phyloP scores from a whole-genome alignment of 2,113 vertebrate genomes.

The Percopsis transmontana region DNA sequence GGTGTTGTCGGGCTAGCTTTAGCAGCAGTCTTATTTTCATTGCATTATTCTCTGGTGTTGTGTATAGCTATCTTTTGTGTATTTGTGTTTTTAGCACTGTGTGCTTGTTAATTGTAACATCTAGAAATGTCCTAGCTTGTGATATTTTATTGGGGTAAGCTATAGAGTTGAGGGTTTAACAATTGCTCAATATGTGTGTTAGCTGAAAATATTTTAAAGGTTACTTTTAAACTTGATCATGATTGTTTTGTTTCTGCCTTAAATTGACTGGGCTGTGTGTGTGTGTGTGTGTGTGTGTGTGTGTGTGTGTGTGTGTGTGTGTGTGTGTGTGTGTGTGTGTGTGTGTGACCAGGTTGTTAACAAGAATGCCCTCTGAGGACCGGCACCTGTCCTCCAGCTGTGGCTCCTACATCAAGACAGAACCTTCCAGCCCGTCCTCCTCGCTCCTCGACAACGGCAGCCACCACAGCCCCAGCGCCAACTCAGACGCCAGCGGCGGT shows the following conservation, averaged over 20 bases:
- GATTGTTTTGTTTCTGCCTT: not conserved
- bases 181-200: too few relatives aligned
- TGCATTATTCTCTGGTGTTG: constrained; percentile 1
- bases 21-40: constrained; percentile 17
- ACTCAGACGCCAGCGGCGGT: constrained; percentile 90
- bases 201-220: too few relatives aligned
- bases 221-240: not conserved
- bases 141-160: not conserved
- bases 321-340: constrained; percentile 30
- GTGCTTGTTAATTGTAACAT: not conserved
- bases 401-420: constrained; percentile 95
- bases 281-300: constrained; percentile 25
- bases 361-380: constrained; percentile 92
- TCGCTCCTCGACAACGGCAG: constrained; percentile 91
- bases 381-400: constrained; percentile 91
- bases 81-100: too few relatives aligned
- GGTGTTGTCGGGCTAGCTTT: constrained; percentile 19
- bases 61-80: not conserved
- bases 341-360: constrained; percentile 84
- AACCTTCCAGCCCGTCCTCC: constrained; percentile 91
- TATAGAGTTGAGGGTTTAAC: too few relatives aligned
- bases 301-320: constrained; percentile 1
- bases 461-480: constrained; percentile 92
- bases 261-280: constrained; percentile 5
- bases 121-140: constrained; percentile 2